Conservation (phyloP, 2,113 vertebrate species). For the Gorsachius goisagi region DNA sequence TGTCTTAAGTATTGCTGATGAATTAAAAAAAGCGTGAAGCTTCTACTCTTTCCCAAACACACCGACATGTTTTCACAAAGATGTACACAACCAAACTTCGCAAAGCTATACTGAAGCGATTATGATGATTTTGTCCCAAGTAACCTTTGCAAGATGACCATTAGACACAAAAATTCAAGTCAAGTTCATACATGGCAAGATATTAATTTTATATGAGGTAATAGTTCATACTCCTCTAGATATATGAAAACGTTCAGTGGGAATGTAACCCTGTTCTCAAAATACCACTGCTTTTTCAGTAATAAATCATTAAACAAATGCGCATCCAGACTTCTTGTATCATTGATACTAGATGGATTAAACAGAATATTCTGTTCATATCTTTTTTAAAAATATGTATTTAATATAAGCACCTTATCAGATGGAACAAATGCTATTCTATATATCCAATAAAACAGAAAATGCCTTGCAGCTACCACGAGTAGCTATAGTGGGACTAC, state of each 20-base stretch:
- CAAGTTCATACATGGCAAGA: background rate
- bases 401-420: background rate
- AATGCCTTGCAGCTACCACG: background rate
- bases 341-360: background rate
- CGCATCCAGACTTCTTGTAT: rapidly evolving
- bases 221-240: background rate
- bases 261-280: background rate
- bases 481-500: background rate
- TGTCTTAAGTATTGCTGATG: background rate
- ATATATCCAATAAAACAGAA: background rate
- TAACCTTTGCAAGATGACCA: background rate
- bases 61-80: background rate
- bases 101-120: background rate
- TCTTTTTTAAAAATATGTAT: background rate
- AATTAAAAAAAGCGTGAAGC: background rate
- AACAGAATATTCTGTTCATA: background rate
- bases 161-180: background rate
- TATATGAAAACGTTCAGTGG: background rate
- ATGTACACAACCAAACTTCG: rapidly evolving
- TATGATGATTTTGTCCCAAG: background rate
- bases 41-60: background rate
- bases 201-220: background rate
- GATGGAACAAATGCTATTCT: background rate
- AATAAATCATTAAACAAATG: background rate
- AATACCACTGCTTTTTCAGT: background rate